Evolutionary conservation across 2,888 invertebrate species (phyloP), one percentile per base, ranked within the genome.

Genomic region (Agriopis marginaria): DNA sequence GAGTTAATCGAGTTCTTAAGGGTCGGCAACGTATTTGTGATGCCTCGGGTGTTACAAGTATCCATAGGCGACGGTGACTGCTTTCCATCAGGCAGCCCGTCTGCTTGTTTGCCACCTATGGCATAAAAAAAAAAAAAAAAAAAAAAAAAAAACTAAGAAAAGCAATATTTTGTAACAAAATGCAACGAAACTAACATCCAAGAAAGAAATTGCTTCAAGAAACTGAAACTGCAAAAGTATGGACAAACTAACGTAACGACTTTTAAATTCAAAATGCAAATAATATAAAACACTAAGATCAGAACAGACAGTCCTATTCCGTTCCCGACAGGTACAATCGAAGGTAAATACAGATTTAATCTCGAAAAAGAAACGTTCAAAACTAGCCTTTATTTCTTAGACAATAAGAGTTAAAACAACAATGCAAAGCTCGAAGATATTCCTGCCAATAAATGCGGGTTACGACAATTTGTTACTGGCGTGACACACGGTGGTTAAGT

Each of bases 401-500:
- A 5, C 7, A 1, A 42, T 58, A 75, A 80, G 63, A 70, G 77
- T 73, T 59, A 60, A 42, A 69, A 77, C 63, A 71, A 40, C 49
- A 66, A 68, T 67, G 68, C 68, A 11, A 63, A 32, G 56, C 55
- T 47, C 44, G 39, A 74, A 80, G 77, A 82, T 81, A 82, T 80
- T 75, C 64, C 75, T 83, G 84, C 86, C 87, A 85, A 87, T 87
- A 86, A 81, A 82, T 81, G 83, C 80, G 81, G 82, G 85, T 82
- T 79, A 81, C 83, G 81, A 83, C 85, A 84, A 87, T 87, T 87
- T 87, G 87, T 87, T 81, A 84, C 77, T 77, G 68, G 58, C 58
- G 79, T 72, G 81, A 86, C 83, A 86, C 70, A 87, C 82, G 61
- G 82, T 58, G 62, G 78, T 74, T 77, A 73, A 78, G 76, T 76